These are phyloP conservation scores for Hypselothyrea guttata DNA, from an alignment of 2,888 invertebrate species.

Conservation along the genomic window DNA sequence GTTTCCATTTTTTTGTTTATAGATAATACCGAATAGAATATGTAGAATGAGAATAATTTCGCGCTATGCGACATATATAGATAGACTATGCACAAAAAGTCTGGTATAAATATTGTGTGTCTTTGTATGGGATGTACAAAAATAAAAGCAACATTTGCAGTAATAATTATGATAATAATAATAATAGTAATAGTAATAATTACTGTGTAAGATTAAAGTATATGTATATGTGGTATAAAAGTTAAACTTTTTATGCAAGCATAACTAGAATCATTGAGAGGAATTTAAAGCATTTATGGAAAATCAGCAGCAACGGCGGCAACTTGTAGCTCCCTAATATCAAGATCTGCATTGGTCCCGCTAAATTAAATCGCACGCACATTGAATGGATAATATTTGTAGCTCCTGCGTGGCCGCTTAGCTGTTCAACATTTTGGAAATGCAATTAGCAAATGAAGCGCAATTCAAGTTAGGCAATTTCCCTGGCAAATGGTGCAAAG, in stretches of 20 bases:
- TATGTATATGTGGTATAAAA: constrained; percentile 45
- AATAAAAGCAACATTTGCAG: constrained; percentile 61
- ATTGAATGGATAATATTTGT: constrained; percentile 29
- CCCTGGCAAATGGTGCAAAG: constrained; percentile 96
- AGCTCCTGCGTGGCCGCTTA: constrained; percentile 36
- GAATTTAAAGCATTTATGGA: constrained; percentile 55
- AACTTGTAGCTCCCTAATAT: constrained; percentile 10
- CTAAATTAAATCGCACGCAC: constrained; percentile 38
- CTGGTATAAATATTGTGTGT: constrained; percentile 43
- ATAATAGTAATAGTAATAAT: constrained; percentile 55
- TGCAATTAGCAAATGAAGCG: constrained; percentile 41
- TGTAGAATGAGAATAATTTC: constrained; percentile 49
- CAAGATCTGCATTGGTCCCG: constrained; percentile 66
- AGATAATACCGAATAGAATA: constrained; percentile 64
- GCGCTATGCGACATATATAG: constrained; percentile 38
- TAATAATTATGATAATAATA: constrained; percentile 59
- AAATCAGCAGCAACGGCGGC: constrained; percentile 37
- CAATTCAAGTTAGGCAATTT: constrained; percentile 88
- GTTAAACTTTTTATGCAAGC: constrained; percentile 63
- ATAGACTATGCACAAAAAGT: constrained; percentile 39
- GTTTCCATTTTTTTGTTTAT: too few species aligned
- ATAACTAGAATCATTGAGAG: constrained; percentile 30
- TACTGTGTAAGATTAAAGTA: constrained; percentile 50
- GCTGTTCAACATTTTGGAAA: constrained; percentile 48
- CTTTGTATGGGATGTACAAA: constrained; percentile 67